Evolutionary conservation across 2,797 vertebrate genomes (phyloP).

Genomic region (Myotis daubentonii): DNA sequence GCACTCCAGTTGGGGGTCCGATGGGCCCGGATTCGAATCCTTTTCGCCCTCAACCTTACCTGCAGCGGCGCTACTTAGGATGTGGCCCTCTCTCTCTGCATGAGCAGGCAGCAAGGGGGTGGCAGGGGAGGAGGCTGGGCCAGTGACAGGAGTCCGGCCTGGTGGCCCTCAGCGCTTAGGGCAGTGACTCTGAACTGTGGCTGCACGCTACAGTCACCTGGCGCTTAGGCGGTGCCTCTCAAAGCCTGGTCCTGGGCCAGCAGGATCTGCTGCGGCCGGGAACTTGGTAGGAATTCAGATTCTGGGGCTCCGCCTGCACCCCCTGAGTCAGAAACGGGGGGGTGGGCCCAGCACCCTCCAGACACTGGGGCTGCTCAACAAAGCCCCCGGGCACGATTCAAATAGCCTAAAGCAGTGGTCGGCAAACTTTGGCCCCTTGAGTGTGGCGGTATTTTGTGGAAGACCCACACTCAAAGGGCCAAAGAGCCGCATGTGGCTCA

Average conservation of each 20-base stretch:
- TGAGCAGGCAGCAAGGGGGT: neutral
- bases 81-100: neutral
- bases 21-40: neutral
- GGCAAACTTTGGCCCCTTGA: too few relatives aligned
- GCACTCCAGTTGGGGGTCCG: neutral
- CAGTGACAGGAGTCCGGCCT: neutral
- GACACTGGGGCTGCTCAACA: neutral
- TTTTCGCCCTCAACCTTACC: neutral
- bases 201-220: neutral
- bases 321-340: neutral
- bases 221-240: neutral
- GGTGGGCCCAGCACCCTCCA: too few relatives aligned
- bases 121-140: neutral
- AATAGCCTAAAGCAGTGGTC: neutral
- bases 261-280: fast-evolving
- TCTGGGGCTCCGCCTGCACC: neutral
- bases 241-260: fast-evolving
- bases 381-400: neutral
- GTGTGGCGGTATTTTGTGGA: too few relatives aligned
- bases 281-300: neutral
- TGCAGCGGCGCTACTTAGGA: neutral
- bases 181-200: neutral
- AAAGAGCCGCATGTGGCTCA: too few relatives aligned
- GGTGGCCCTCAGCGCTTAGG: neutral
- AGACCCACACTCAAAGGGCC: too few relatives aligned